A percentile compares a stretch with the other conserved stretches of the same genome.
These are phyloP conservation scores for Steinernema hermaphroditum DNA, from an alignment of 2,888 invertebrate genomes.

Conservation along the genomic window DNA sequence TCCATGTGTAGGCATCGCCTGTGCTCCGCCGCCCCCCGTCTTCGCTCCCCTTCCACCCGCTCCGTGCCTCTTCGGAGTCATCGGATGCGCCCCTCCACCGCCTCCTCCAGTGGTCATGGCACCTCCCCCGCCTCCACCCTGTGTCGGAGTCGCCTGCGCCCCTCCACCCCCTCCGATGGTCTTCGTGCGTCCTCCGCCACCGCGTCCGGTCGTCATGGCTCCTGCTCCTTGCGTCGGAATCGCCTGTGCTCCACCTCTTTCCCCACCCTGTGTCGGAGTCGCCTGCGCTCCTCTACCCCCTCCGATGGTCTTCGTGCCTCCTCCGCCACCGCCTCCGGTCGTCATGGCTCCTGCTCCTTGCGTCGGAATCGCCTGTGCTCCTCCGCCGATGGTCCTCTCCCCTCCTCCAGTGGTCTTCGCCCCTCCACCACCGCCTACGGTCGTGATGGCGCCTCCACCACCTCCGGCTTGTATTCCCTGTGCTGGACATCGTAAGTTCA, in stretches of 20 bases:
- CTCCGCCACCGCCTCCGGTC: not conserved
- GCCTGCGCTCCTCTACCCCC: not conserved
- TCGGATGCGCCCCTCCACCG: constrained; percentile 9
- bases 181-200: not conserved
- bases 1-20: not conserved
- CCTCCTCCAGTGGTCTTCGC: too few relatives aligned
- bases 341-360: not conserved
- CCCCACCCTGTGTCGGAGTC: constrained; percentile 7
- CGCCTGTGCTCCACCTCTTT: not conserved
- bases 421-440: too few relatives aligned
- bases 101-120: not conserved
- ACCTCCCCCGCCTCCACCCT: not conserved
- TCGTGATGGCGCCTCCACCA: too few relatives aligned
- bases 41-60: not conserved
- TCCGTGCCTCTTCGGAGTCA: constrained; percentile 5
- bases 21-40: constrained; percentile 12
- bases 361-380: constrained; percentile 4
- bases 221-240: not conserved
- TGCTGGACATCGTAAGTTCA: too few relatives aligned
- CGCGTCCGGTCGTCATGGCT: not conserved
- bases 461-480: too few relatives aligned
- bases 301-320: not conserved
- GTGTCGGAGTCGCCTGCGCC: not conserved
- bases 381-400: not conserved
- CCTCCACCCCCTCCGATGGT: not conserved